These are phyloP conservation scores for Amiota minor DNA, from an alignment of 2,888 invertebrate species.

Conservation along the genomic window DNA sequence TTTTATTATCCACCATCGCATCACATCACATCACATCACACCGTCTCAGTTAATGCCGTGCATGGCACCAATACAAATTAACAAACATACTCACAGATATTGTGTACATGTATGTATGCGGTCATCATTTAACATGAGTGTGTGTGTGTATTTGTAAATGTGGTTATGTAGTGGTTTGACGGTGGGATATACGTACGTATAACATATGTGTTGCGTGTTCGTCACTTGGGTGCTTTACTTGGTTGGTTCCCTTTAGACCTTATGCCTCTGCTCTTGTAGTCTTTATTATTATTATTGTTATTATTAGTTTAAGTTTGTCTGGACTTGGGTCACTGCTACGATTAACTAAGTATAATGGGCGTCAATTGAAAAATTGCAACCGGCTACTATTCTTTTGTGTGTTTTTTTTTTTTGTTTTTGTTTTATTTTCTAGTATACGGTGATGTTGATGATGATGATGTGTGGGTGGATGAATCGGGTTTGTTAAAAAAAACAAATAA, in stretches of 20 bases:
- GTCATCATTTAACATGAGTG: constrained; percentile 46
- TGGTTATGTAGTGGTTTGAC: constrained; percentile 21
- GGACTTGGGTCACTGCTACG: constrained; percentile 67
- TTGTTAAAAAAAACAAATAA: not conserved
- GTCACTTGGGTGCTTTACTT: constrained; percentile 37
- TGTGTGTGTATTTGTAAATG: not conserved
- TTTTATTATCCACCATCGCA: no score
- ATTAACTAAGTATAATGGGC: constrained; percentile 64
- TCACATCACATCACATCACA: no score
- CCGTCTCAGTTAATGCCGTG: constrained; percentile 1
- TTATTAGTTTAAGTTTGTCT: constrained; percentile 67
- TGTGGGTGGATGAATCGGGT: not conserved
- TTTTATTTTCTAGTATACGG: not conserved
- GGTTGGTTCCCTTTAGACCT: constrained; percentile 29
- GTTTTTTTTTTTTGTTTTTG: not conserved
- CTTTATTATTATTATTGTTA: constrained; percentile 62
- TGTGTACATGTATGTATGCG: constrained; percentile 40
- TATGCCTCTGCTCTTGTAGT: constrained; percentile 58
- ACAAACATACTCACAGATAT: constrained; percentile 8
- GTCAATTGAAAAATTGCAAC: constrained; percentile 64
- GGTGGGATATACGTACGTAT: constrained; percentile 15
- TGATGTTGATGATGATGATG: not conserved
- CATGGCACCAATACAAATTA: constrained; percentile 28
- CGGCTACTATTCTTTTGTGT: not conserved
- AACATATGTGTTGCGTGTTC: not conserved